phyloP scores from a whole-genome alignment of 37 sponge, comb jelly and placozoan genomes.

The Haliclona indistincta region DNA sequence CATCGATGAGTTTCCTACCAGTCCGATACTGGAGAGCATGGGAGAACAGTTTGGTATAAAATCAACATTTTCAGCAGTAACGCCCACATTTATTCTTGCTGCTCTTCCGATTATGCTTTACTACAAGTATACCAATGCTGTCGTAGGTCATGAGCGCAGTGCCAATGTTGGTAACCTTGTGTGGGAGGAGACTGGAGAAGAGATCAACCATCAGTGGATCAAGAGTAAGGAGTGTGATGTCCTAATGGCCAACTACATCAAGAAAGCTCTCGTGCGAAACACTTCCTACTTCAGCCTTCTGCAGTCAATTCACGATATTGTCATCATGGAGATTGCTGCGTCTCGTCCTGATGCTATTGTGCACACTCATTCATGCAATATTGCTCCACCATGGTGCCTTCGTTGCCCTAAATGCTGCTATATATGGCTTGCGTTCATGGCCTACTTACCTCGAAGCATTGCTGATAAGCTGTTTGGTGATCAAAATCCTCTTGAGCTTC shows the following conservation, averaged over 20 bases:
- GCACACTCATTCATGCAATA: conserved; percentile 19
- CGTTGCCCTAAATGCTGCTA: conserved; percentile 39
- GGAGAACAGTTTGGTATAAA: not conserved
- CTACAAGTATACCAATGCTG: conserved; percentile 1
- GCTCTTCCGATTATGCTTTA: not conserved
- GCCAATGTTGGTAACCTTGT: conserved; percentile 22
- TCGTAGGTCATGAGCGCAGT: conserved; percentile 16
- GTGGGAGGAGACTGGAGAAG: conserved; percentile 16
- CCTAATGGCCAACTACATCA: not conserved
- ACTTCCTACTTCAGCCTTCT: conserved; percentile 7
- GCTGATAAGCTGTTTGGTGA: conserved; percentile 10
- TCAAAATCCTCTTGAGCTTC: conserved; percentile 18
- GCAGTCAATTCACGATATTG: conserved; percentile 19
- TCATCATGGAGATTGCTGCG: conserved; percentile 1
- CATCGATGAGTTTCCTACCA: not conserved
- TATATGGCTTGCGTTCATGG: conserved; percentile 27
- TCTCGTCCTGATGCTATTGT: not conserved
- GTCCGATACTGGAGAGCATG: not conserved
- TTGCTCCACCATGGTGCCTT: conserved; percentile 17
- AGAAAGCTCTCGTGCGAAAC: not conserved
- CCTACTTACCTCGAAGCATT: conserved; percentile 10
- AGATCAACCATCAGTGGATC: conserved; percentile 30
- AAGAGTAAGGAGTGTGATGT: conserved; percentile 9
- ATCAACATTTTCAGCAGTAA: not conserved
- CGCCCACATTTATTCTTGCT: not conserved